Evolutionary conservation across 2,888 invertebrate species (phyloP), one percentile per base, ranked within the genome.

Genomic region (Tenthredo distinguenda): DNA sequence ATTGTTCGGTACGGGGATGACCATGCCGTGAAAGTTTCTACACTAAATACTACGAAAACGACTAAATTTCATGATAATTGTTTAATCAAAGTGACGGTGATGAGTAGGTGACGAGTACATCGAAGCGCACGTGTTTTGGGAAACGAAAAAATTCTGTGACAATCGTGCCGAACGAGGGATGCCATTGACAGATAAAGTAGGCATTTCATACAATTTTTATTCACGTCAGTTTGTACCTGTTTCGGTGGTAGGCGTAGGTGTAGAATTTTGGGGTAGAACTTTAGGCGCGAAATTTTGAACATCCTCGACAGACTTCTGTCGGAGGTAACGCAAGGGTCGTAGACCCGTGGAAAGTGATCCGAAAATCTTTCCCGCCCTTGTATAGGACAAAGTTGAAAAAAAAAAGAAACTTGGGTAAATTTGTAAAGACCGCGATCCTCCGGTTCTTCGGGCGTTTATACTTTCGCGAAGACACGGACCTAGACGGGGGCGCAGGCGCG

Each of bases 401-500:
- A 37, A 18, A 71, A 18, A 1, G 9, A 71, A 37, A 34, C 18
- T 34, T 18, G 1, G 34, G n/a, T 18, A 71, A 71, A 37, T 71
- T n/a, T 34, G 21, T 3, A 68, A 43, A 43, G 5, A 21, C 55
- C 47, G 77, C 50, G 55, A 81, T 62, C 81, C 71, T 47, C 18
- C 68, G n/a, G 34, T 72, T 71, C 47, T 72, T 68, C 79, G 74
- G 43, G 68, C 26, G 58, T 18, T 62, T 31, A 55, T n/a, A 55
- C n/a, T 47, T 15, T 47, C n/a, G 34, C 68, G 76, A 58, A 47
- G 31, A 47, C 34, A 47, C 34, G 55, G 58, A 84, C 76, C 34
- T 40, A 31, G 62, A 50, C 68, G 50, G 37, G 18, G 82, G 84
- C 68, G 85, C 84, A 85, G 84, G 85, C 86, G 86, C 86, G 86